phyloP scores from a whole-genome alignment of 2,888 invertebrate genomes.

The Aradus depressus region DNA sequence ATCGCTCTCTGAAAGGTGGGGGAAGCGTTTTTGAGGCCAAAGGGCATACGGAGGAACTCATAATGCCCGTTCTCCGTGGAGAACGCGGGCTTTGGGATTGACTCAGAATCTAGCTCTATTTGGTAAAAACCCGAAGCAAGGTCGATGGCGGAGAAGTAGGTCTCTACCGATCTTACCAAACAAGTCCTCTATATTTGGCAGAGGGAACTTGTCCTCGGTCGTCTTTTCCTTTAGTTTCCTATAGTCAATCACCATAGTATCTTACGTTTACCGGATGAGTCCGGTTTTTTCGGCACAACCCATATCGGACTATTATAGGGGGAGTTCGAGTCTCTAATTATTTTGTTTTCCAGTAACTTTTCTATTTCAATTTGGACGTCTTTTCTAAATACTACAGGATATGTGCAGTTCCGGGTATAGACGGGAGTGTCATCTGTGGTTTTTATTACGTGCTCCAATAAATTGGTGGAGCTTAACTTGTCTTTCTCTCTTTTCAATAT shows the following conservation, averaged over 20 bases:
- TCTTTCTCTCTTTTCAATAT: conserved; percentile 16
- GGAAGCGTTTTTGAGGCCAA: conserved; percentile 19
- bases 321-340: too few relatives aligned
- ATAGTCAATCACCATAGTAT: conserved; percentile 17
- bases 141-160: conserved; percentile 12
- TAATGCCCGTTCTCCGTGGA: too few relatives aligned
- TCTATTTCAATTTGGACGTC: conserved; percentile 18
- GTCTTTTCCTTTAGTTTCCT: conserved; percentile 19
- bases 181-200: conserved; percentile 19
- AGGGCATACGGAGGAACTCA: conserved; percentile 9
- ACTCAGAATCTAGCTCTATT: conserved; percentile 10
- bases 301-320: conserved; percentile 11
- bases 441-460: conserved; percentile 14
- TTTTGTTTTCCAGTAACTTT: conserved; percentile 19
- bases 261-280: too few relatives aligned
- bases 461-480: conserved; percentile 5
- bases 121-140: conserved; percentile 14
- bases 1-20: conserved; percentile 14
- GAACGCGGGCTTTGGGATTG: conserved; percentile 15
- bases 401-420: conserved; percentile 19
- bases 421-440: conserved; percentile 15
- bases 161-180: conserved; percentile 18
- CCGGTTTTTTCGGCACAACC: too few relatives aligned
- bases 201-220: conserved; percentile 16
- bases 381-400: conserved; percentile 15